Conservation (phyloP, 2,888 invertebrate genomes). For the Spilosoma lubricipeda region DNA sequence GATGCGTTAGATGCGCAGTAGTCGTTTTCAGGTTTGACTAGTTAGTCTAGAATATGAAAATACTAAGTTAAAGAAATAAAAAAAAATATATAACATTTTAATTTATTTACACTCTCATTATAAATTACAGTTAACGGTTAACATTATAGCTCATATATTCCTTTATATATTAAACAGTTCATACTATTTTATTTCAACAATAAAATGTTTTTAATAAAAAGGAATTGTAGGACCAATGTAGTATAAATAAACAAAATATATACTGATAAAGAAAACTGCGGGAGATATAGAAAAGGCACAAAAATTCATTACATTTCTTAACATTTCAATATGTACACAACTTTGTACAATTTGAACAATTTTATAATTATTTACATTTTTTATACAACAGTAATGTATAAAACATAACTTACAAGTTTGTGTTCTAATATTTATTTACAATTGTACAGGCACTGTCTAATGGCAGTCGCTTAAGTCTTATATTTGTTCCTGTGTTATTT, state of each 20-base stretch:
- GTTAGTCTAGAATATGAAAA: neutral
- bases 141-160: constrained; percentile 20
- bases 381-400: constrained; percentile 26
- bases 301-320: constrained; percentile 50
- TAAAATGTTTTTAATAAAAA: constrained; percentile 3
- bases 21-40: too few species aligned
- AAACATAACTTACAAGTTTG: constrained; percentile 34
- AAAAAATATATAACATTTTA: constrained; percentile 31
- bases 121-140: constrained; percentile 28
- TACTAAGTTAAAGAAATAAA: constrained; percentile 5
- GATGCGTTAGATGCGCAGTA: too few species aligned
- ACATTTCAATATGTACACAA: constrained; percentile 76
- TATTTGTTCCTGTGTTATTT: constrained; percentile 33
- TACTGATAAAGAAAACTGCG: constrained; percentile 18
- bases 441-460: constrained; percentile 34
- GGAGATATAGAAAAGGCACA: constrained; percentile 70
- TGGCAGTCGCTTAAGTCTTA: constrained; percentile 26
- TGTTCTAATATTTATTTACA: constrained; percentile 36
- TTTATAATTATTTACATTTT: constrained; percentile 38
- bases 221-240: neutral
- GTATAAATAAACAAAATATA: constrained; percentile 9
- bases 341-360: constrained; percentile 50
- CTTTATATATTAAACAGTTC: constrained; percentile 20
- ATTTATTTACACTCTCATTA: constrained; percentile 46
- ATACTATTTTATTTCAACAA: constrained; percentile 10